Evolutionary conservation across 2,113 vertebrate species (phyloP), one percentile per base, ranked within the genome.

Genomic region (Larimichthys crocea): DNA sequence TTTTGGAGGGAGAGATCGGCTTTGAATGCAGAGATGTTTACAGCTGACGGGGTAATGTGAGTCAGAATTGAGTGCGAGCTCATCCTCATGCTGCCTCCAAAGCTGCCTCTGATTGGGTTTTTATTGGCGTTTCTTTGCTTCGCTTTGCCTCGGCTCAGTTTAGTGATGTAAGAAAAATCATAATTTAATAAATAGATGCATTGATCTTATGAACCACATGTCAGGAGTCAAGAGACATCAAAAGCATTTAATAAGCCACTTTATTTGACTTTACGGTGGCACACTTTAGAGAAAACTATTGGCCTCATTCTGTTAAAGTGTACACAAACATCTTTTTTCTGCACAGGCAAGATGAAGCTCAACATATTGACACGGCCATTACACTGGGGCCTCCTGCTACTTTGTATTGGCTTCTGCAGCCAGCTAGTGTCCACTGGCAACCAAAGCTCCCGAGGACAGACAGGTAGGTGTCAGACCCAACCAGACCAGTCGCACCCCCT

Each of bases 361-460:
- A 86, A 40, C 20, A n/a, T 12, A 31, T 4, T 26, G 46, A 52
- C 74, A 16, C 52, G 64, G 49, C 76, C 60, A 26, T 74, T 88
- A 53, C 84, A 79, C 87, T 75, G 83, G 63, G 52, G 86, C 64
- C 80, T 94, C 57, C 79, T 94, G 35, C 74, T 94, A 48, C 76
- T 94, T 61, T 93, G 90, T 74, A 7, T 90, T 10, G 77, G 84
- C 74, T 52, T 93, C 76, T 93, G 87, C 76, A 91, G 90, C 87
- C 92, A 90, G 29, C 64, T 31, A 87, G 92, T 92, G 93, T 90
- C 93, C 92, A 86, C 86, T 91, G 93, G 95, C 92, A 95, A 95
- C 95, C 94, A 86, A 93, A 93, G 91, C 92, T 92, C 93, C 59
- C 57, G 91, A 86, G 94, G 91, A 75, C 87, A 90, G 75, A 72